Percentiles rank a stretch among this genome's conserved stretches.
Conservation (phyloP, 2,797 vertebrate genomes). For the Enteromius afrohamiltoni region DNA sequence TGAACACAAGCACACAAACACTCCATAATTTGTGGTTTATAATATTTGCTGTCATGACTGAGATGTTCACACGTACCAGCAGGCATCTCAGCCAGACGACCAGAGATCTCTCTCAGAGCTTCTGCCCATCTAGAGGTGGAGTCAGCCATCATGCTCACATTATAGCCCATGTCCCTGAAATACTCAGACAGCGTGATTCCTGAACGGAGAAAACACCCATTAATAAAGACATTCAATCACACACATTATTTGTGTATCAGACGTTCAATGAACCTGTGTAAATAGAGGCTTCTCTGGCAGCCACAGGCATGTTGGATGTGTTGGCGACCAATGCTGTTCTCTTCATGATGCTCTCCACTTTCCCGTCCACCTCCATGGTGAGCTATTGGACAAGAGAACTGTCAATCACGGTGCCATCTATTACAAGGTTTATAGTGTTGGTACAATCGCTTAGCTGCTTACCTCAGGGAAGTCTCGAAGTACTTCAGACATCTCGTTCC, state of each 20-base stretch:
- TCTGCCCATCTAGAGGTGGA: constrained; percentile 98
- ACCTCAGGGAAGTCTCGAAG: constrained; percentile 88
- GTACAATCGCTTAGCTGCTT: neutral
- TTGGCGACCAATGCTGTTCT: constrained; percentile 97
- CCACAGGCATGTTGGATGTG: constrained; percentile 99
- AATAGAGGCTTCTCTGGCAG: constrained; percentile 97
- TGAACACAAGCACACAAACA: constrained; percentile 55
- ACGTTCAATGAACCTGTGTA: constrained; percentile 83
- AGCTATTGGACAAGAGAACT: constrained; percentile 75
- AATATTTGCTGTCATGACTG: neutral
- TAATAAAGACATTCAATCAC: neutral
- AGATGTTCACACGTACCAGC: constrained; percentile 79
- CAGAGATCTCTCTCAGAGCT: constrained; percentile 96
- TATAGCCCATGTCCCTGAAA: constrained; percentile 98
- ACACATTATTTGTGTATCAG: neutral
- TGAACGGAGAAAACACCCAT: neutral
- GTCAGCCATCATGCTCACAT: constrained; percentile 99
- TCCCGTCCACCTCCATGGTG: constrained; percentile 98
- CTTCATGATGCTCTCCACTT: constrained; percentile 98
- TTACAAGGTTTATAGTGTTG: neutral
- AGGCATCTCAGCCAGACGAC: constrained; percentile 97
- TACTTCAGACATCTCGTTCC: constrained; percentile 99
- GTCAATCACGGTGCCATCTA: constrained; percentile 54
- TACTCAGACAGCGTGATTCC: constrained; percentile 98
- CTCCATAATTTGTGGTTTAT: too few species aligned